Percentiles rank a stretch among this genome's conserved stretches.
Conservation (phyloP, 2,113 vertebrate genomes). For the Cavia porcellus region DNA sequence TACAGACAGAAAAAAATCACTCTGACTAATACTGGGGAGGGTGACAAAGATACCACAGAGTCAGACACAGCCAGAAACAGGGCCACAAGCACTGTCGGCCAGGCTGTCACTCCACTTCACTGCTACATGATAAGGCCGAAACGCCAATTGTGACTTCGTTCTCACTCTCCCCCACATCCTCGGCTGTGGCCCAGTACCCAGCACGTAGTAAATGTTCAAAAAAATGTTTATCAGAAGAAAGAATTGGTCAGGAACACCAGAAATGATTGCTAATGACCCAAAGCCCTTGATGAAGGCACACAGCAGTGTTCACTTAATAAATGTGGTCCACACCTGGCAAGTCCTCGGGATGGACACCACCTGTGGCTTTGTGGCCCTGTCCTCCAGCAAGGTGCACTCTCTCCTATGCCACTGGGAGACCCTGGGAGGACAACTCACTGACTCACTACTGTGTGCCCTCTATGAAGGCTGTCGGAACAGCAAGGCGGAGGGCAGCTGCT, state of each 20-base stretch:
- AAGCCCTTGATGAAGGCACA: constrained; percentile 22
- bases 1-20: constrained; percentile 21
- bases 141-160: constrained; percentile 8
- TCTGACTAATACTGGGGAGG: background rate
- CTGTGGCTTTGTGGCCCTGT: background rate
- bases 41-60: background rate
- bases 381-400: background rate
- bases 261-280: background rate
- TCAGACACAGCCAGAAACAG: background rate
- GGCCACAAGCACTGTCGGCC: background rate
- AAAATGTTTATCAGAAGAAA: background rate
- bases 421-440: background rate
- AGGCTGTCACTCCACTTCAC: background rate
- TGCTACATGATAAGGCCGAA: background rate
- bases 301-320: background rate
- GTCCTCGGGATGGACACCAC: background rate
- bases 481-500: background rate
- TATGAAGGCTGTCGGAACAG: constrained; percentile 46
- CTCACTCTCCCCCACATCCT: background rate
- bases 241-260: constrained; percentile 15
- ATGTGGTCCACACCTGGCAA: background rate
- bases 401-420: constrained; percentile 37
- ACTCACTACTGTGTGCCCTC: background rate
- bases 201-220: background rate
- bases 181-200: background rate